These are phyloP conservation scores for Stomorhina lunata DNA, from an alignment of 2,888 invertebrate species.

Conservation along the genomic window DNA sequence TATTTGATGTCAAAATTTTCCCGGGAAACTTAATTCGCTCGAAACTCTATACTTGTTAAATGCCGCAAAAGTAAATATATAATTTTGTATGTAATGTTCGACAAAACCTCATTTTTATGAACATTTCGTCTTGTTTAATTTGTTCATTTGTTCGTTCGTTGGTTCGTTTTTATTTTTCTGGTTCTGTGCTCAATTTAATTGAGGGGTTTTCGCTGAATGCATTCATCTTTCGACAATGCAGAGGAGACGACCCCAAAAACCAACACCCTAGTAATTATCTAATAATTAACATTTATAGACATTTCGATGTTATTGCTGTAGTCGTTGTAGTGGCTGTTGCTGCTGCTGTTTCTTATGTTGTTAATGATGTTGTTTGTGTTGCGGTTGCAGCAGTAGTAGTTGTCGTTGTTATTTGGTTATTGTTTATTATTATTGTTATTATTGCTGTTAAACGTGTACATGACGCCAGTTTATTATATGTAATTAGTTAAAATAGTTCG, in stretches of 20 bases:
- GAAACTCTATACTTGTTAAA: no score
- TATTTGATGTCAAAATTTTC: no score
- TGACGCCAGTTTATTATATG: constrained; percentile 59
- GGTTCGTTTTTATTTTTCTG: not conserved
- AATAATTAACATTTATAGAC: constrained; percentile 55
- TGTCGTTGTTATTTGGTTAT: not conserved
- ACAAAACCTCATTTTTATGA: not conserved
- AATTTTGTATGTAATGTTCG: not conserved
- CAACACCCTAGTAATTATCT: constrained; percentile 57
- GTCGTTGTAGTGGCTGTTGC: constrained; percentile 13
- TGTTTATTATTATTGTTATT: constrained; percentile 31
- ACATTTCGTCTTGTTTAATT: no score
- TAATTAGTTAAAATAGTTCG: constrained; percentile 54
- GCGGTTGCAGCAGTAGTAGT: not conserved
- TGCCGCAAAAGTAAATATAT: not conserved
- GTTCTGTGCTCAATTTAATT: not conserved
- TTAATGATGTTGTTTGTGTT: not conserved
- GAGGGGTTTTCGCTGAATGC: not conserved
- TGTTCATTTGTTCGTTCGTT: not conserved
- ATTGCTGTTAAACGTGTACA: constrained; percentile 41
- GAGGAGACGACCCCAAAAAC: constrained; percentile 26
- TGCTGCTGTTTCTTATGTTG: not conserved
- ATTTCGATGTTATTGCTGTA: constrained; percentile 22
- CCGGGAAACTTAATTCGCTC: no score
- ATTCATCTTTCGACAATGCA: not conserved